phyloP scores from a whole-genome alignment of 2,113 vertebrate species.

The Sphyrna mokarran region DNA sequence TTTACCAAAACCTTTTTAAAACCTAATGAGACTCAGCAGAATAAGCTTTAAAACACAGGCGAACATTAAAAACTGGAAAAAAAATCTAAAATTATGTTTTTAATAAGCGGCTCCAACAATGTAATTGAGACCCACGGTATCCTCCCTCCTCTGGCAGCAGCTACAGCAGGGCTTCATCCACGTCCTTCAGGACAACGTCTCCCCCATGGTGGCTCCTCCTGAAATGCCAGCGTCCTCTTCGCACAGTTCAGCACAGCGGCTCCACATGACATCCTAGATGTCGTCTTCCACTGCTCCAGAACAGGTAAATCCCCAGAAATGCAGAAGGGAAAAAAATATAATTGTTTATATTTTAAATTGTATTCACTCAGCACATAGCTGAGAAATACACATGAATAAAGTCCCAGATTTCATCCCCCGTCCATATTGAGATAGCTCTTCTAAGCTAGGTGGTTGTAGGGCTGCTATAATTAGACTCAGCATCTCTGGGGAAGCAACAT shows the following conservation, averaged over 20 bases:
- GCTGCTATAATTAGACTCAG: background rate
- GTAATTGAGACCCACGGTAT: slow-evolving; percentile 29
- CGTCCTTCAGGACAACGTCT: slow-evolving; percentile 24
- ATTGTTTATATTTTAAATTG: background rate
- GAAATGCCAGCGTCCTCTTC: slow-evolving; percentile 24
- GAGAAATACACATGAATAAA: background rate
- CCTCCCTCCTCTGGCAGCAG: slow-evolving; percentile 36
- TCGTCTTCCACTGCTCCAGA: slow-evolving; percentile 12
- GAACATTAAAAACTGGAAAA: background rate
- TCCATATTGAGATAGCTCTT: background rate
- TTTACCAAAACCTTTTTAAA: background rate
- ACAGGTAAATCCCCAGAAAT: slow-evolving; percentile 27
- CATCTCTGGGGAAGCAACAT: background rate
- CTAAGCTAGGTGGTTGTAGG: background rate
- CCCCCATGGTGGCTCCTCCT: slow-evolving; percentile 23
- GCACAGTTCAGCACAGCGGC: slow-evolving; percentile 1
- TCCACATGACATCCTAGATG: slow-evolving; percentile 36
- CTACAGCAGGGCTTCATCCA: slow-evolving; percentile 35
- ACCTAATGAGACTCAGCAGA: background rate
- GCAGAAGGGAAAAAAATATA: background rate
- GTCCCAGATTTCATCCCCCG: background rate
- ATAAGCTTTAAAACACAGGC: background rate
- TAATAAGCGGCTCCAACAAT: slow-evolving; percentile 31
- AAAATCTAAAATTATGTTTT: slow-evolving; percentile 7
- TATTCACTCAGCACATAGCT: slow-evolving; percentile 3